Evolutionary conservation across 2,797 vertebrate species (phyloP).

Genomic region (Falco peregrinus): DNA sequence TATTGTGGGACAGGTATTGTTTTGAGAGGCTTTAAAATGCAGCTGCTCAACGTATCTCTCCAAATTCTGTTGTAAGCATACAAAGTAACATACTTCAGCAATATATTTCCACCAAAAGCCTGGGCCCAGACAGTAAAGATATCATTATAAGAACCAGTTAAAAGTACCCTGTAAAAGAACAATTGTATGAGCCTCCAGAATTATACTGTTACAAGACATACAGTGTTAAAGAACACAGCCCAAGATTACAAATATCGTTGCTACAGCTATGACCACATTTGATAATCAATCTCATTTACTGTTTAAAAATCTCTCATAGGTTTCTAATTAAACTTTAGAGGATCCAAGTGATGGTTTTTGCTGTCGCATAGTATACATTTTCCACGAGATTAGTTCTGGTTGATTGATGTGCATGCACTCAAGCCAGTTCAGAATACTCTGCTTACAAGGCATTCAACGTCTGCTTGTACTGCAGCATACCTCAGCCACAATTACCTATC

Average conservation of each 20-base stretch:
- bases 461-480: background rate
- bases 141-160: background rate
- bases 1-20: background rate
- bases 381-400: constrained; percentile 57
- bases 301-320: constrained; percentile 56
- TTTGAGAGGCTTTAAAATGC: background rate
- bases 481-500: background rate
- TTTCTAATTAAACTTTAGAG: constrained; percentile 70
- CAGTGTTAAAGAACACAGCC: background rate
- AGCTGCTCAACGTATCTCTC: background rate
- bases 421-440: background rate
- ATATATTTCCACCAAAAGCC: background rate
- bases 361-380: constrained; percentile 33
- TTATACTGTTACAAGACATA: background rate
- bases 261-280: background rate
- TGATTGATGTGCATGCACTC: constrained; percentile 22
- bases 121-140: background rate
- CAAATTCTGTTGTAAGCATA: background rate
- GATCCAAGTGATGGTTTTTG: background rate
- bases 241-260: background rate
- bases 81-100: background rate
- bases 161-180: background rate
- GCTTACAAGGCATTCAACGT: background rate
- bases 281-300: background rate
- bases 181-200: background rate